Evolutionary conservation across 2,888 invertebrate genomes (phyloP), one percentile per base, ranked within the genome.

Genomic region (Ophioninae sp.): DNA sequence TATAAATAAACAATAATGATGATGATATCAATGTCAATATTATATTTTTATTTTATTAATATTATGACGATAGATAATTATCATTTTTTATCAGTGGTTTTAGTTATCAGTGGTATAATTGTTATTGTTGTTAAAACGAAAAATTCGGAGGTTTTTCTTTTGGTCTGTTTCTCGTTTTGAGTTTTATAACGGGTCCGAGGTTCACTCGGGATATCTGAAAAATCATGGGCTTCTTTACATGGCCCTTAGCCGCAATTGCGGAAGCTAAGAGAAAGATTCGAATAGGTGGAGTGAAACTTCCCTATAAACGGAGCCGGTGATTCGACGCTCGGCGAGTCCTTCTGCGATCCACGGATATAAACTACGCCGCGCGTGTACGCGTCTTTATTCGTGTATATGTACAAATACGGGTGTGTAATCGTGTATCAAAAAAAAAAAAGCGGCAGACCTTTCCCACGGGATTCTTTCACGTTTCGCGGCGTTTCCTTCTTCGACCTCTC

Each of bases 401-500:
- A 23, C n/a, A 44, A 7, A 57, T 59, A 37, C n/a, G 44, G 7
- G 39, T 17, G 62, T 59, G 41, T 44, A 59, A 20, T 17, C 8
- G 41, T 76, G 75, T 23, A 21, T n/a, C n/a, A n/a, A n/a, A n/a
- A n/a, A n/a, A n/a, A n/a, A n/a, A n/a, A 56, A 50, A 72, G 79
- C 65, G 56, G 23, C 65, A n/a, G 81, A 83, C 57, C 81, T 84
- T 84, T 84, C 84, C 79, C 84, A 84, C 79, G 81, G 79, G 84
- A 84, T 84, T 84, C 84, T 79, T 81, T 84, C 81, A 84, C 84
- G 84, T 81, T 81, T 81, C 75, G 83, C 81, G 73, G 56, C 65
- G 56, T 81, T 79, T 84, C 79, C 81, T 76, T 79, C 81, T 81
- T 81, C 84, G 78, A 79, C 79, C 75, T 76, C 70, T 73, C 84